These are phyloP conservation scores for Cyclura pinguis DNA, from an alignment of 2,797 vertebrate genomes.

Conservation along the genomic window DNA sequence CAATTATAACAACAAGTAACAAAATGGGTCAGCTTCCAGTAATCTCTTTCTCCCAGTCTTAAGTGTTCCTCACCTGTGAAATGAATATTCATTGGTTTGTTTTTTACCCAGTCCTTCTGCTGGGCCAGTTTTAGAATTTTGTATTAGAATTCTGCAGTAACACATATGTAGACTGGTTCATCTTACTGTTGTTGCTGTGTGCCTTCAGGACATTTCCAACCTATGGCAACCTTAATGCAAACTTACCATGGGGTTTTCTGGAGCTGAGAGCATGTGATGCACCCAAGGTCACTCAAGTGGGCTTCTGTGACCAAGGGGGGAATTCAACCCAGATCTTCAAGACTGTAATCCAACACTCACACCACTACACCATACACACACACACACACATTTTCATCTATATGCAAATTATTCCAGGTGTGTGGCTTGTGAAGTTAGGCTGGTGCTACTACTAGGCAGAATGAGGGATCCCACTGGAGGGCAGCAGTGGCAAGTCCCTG, in stretches of 20 bases:
- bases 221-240: too few relatives aligned
- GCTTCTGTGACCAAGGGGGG: too few relatives aligned
- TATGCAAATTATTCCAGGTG: background rate
- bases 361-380: too few relatives aligned
- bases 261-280: too few relatives aligned
- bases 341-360: too few relatives aligned
- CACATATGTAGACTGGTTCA: background rate
- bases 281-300: too few relatives aligned
- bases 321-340: too few relatives aligned
- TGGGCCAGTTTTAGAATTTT: background rate
- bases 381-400: background rate
- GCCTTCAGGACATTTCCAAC: too few relatives aligned
- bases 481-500: background rate
- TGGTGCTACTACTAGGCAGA: background rate
- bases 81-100: background rate
- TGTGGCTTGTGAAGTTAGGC: background rate
- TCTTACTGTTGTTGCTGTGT: too few relatives aligned
- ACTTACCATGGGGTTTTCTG: too few relatives aligned
- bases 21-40: background rate
- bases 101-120: background rate
- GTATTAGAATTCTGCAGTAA: background rate
- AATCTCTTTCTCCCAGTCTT: background rate
- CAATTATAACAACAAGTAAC: background rate
- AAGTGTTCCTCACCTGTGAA: background rate
- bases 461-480: background rate